Base-by-base conservation (phyloP, 2,888 invertebrate genomes). In the Oxytorus armatus region DNA sequence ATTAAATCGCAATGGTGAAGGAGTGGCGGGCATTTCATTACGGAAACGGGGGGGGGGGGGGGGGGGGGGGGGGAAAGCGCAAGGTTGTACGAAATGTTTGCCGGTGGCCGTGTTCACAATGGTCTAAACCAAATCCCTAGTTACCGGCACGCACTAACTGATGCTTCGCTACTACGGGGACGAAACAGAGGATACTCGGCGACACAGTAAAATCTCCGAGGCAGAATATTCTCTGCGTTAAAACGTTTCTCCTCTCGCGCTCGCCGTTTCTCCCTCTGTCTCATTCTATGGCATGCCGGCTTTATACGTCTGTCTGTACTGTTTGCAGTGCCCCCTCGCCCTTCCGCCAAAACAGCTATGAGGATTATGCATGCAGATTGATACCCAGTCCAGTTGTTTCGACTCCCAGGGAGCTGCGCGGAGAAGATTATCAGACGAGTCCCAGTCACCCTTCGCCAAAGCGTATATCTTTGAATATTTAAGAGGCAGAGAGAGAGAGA, bases 311-410 rank as follows among this genome's bases (percentile, higher is more conserved):
- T 74, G 23, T 65, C 73, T 65, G 49, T 8, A 23, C 8, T n/a
- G 11, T 70, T 39, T 66, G 59, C 51, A 21, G 42, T n/a, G 3
- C 7, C 18, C 10, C 11, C 3, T 5, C 5, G 29, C 29, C 23
- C 10, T 11, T 49, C 44, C 8, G 16, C 36, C 39, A 39, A 59
- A 61, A 49, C 57, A 77, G 66, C 77, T 77, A 74, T 65, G 61
- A 11, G 55, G 79, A 84, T 84, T 82, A 84, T 82, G 79, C 81
- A 84, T 84, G 79, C 81, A 84, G 78, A 82, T 84, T 82, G 79
- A 84, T 82, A 84, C 82, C 70, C 82, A 79, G 82, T 82, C 79
- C 82, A 81, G 82, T 83, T 83, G 82, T 79, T 81, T 82, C 77
- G 78, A 75, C 70, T 79, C 81, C 74, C 76, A 79, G 76, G 72